phyloP scores from a whole-genome alignment of 2,113 vertebrate genomes.

The Paracanthobrama guichenoti region DNA sequence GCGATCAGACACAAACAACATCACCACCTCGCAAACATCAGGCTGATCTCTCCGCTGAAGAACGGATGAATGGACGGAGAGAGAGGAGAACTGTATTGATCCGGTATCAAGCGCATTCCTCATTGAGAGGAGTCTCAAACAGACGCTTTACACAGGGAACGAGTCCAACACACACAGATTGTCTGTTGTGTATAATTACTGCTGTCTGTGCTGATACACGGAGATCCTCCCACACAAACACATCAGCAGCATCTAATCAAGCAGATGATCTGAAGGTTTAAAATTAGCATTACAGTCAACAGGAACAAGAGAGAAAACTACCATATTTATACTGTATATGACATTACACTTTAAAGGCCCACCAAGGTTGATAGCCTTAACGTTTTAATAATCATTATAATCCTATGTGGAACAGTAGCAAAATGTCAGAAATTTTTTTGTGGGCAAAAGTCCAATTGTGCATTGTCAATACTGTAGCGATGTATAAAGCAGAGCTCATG shows the following conservation, averaged over 20 bases:
- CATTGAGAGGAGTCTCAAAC: conserved; percentile 49
- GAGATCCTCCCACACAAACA: conserved; percentile 35
- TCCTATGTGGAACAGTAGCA: neutral
- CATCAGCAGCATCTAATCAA: conserved; percentile 18
- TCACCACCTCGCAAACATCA: conserved; percentile 30
- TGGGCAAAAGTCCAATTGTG: neutral
- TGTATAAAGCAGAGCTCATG: neutral
- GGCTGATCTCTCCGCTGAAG: conserved; percentile 12
- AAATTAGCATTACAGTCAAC: conserved; percentile 1
- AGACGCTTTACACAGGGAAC: conserved; percentile 56
- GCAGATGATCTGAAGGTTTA: neutral
- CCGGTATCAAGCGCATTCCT: conserved; percentile 55
- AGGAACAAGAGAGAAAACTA: neutral
- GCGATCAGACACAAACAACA: conserved; percentile 12
- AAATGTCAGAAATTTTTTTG: neutral
- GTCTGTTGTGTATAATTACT: conserved; percentile 45
- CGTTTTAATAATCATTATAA: neutral
- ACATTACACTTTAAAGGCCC: neutral
- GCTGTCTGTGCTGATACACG: conserved; percentile 36
- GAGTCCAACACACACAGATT: conserved; percentile 37
- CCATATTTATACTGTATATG: neutral
- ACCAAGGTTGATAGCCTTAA: neutral
- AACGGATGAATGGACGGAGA: conserved; percentile 39
- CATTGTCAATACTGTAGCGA: neutral
- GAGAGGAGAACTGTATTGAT: conserved; percentile 46